phyloP scores from a whole-genome alignment of 2,113 vertebrate genomes.

The Malurus melanocephalus region DNA sequence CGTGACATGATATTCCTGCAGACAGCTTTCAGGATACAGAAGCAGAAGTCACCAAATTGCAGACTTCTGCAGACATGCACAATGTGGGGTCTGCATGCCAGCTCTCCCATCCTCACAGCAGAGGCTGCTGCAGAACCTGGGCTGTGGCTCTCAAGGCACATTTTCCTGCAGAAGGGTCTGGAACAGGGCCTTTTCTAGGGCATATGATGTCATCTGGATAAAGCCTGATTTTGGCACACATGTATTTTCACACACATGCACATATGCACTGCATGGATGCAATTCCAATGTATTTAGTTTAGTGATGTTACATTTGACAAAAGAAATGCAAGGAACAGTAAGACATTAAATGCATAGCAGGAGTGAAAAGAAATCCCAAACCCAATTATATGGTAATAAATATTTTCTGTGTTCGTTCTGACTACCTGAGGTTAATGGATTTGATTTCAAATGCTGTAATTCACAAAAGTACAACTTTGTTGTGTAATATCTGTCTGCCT shows the following conservation, averaged over 20 bases:
- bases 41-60: not conserved
- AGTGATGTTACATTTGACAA: not conserved
- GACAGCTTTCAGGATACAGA: not conserved
- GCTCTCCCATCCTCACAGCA: not conserved
- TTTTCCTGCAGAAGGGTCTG: not conserved
- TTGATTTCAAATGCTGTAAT: not conserved
- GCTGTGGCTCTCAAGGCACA: not conserved
- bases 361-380: not conserved
- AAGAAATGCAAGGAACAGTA: not conserved
- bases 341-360: not conserved
- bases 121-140: not conserved
- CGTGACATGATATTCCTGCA: not conserved
- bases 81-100: not conserved
- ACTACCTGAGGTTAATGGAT: not conserved
- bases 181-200: not conserved
- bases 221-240: not conserved
- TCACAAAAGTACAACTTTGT: not conserved
- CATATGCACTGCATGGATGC: fast-evolving
- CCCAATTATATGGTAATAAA: not conserved
- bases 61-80: not conserved
- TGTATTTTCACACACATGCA: fast-evolving
- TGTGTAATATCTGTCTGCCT: not conserved
- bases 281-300: not conserved
- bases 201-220: not conserved
- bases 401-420: not conserved